These are phyloP conservation scores for Chrysaora quinquecirrha DNA, from an alignment of 30 jellyfish, hydroid and myxozoan species.

Conservation along the genomic window DNA sequence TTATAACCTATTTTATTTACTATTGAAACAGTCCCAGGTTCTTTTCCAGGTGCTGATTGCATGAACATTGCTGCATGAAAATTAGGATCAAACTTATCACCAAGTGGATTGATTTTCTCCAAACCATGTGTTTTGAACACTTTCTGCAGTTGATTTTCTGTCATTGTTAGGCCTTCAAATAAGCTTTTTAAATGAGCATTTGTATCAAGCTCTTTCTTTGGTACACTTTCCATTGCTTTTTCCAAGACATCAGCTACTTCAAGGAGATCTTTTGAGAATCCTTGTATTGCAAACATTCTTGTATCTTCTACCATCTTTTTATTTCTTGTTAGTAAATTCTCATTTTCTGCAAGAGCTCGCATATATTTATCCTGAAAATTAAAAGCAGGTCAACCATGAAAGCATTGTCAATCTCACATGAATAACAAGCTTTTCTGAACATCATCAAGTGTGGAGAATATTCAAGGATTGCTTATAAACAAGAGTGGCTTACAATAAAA, in stretches of 20 bases:
- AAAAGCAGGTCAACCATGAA: not conserved
- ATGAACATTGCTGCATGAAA: slow-evolving; percentile 94
- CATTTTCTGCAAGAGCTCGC: slow-evolving; percentile 94
- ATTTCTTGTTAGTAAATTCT: slow-evolving; percentile 73
- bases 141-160: slow-evolving; percentile 85
- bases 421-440: too few species aligned
- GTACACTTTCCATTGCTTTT: slow-evolving; percentile 89
- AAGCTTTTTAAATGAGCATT: slow-evolving; percentile 68
- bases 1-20: slow-evolving; percentile 86
- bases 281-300: slow-evolving; percentile 73
- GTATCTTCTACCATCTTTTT: slow-evolving; percentile 87
- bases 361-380: slow-evolving; percentile 75
- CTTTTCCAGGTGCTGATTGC: slow-evolving; percentile 86
- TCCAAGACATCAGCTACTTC: slow-evolving; percentile 96
- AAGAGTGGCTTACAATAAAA: not conserved
- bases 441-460: too few species aligned
- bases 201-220: slow-evolving; percentile 67
- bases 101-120: slow-evolving; percentile 82
- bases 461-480: too few species aligned
- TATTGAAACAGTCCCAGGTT: slow-evolving; percentile 93
- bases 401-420: not conserved
- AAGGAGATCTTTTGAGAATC: slow-evolving; percentile 89
- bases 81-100: slow-evolving; percentile 96
- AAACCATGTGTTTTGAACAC: slow-evolving; percentile 86
- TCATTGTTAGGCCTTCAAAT: slow-evolving; percentile 88